Evolutionary conservation across 2,113 vertebrate species (phyloP).

Genomic region (Ceyx melanurus): DNA sequence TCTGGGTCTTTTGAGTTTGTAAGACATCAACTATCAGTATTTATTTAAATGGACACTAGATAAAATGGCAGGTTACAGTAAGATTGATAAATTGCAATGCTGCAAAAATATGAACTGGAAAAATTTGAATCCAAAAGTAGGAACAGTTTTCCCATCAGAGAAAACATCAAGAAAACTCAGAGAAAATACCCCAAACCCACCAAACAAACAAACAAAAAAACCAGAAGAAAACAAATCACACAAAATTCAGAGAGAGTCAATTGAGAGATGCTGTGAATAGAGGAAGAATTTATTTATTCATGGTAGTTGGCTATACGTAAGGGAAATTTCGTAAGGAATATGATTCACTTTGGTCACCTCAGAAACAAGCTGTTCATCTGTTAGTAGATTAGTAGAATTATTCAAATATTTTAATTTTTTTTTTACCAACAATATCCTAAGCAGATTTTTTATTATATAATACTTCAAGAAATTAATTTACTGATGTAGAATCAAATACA

Average conservation of each 20-base stretch:
- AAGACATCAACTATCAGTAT: not conserved
- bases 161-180: not conserved
- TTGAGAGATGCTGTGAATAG: not conserved
- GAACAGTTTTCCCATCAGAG: not conserved
- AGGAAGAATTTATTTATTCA: not conserved
- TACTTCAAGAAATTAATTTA: not conserved
- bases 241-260: not conserved
- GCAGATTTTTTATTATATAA: not conserved
- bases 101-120: not conserved
- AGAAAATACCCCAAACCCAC: not conserved
- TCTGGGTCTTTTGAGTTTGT: slow-evolving; percentile 4
- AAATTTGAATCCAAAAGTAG: slow-evolving; percentile 8
- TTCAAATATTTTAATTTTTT: slow-evolving; percentile 16
- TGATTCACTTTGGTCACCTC: slow-evolving; percentile 35
- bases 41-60: not conserved
- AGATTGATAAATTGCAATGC: slow-evolving; percentile 40
- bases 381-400: slow-evolving; percentile 39
- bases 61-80: slow-evolving; percentile 53
- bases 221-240: too few relatives aligned
- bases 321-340: slow-evolving; percentile 3
- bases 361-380: slow-evolving; percentile 37
- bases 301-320: not conserved
- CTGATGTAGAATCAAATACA: not conserved
- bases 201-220: not conserved
- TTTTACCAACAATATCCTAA: not conserved